These are phyloP conservation scores for Sarcophaga variegata DNA, from an alignment of 2,888 invertebrate species.

Conservation along the genomic window DNA sequence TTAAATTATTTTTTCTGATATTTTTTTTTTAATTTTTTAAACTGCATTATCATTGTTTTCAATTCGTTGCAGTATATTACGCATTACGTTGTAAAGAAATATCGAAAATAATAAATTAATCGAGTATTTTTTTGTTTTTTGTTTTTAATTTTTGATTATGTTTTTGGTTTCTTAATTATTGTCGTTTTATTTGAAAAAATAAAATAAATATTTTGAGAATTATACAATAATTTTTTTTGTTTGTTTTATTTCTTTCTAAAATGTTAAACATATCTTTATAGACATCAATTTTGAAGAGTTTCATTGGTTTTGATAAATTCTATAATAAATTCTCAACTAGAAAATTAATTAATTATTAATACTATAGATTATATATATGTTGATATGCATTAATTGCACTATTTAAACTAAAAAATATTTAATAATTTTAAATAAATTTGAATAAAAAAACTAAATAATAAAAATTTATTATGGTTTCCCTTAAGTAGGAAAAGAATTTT, in stretches of 20 bases:
- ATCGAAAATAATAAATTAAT: not conserved
- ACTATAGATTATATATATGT: not conserved
- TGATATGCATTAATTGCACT: slow-evolving; percentile 62
- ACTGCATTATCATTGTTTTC: too few relatives aligned
- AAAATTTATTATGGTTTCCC: too few relatives aligned
- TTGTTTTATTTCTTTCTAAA: not conserved
- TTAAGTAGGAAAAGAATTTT: too few relatives aligned
- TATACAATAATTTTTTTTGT: not conserved
- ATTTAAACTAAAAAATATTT: not conserved
- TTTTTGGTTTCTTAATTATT: not conserved
- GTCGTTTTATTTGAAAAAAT: not conserved
- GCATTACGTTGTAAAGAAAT: not conserved
- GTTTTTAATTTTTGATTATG: not conserved
- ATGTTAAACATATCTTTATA: not conserved
- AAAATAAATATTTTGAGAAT: slow-evolving; percentile 41
- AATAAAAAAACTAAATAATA: too few relatives aligned
- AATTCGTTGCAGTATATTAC: not conserved
- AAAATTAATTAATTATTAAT: too few relatives aligned
- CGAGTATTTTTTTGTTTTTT: not conserved
- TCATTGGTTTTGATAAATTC: too few relatives aligned
- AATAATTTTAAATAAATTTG: too few relatives aligned
- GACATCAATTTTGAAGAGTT: too few relatives aligned
- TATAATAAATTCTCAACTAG: too few relatives aligned
- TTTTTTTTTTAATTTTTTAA: too few relatives aligned
- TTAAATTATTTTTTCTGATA: too few relatives aligned